A percentile compares a stretch with the other conserved stretches of the same genome.
Evolutionary conservation across 2,888 invertebrate genomes (phyloP).

Genomic region (Drosophila subsilvestris): DNA sequence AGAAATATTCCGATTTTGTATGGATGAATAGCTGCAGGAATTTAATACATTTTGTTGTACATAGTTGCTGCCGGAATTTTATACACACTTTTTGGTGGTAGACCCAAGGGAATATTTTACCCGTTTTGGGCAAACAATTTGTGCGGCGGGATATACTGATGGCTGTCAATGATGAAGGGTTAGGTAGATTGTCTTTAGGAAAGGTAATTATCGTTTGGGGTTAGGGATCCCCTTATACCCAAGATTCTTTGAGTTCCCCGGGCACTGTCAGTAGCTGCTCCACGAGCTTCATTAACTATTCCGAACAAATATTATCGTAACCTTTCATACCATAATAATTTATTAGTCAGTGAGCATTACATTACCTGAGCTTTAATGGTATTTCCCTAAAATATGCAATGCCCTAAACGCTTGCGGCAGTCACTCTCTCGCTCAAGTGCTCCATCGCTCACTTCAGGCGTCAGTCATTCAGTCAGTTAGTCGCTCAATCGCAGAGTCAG

Average conservation of each 20-base stretch:
- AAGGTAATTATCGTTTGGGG: background rate
- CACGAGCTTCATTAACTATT: background rate
- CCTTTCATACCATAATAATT: constrained; percentile 27
- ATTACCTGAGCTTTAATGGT: background rate
- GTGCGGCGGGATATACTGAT: background rate
- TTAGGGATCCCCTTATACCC: background rate
- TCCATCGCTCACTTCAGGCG: constrained; percentile 22
- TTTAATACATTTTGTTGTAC: too few species aligned
- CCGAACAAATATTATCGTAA: background rate
- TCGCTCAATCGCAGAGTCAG: constrained; percentile 12
- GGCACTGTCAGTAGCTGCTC: background rate
- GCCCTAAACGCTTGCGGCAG: constrained; percentile 39
- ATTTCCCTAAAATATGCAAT: constrained; percentile 33
- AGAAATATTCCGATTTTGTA: too few species aligned
- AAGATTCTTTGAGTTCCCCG: background rate
- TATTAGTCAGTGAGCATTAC: constrained; percentile 37
- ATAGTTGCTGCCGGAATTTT: background rate
- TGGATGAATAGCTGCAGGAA: too few species aligned
- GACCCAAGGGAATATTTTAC: background rate
- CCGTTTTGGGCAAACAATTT: background rate
- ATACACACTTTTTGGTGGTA: background rate
- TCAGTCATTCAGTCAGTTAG: constrained; percentile 34
- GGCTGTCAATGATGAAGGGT: background rate
- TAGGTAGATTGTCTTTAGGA: background rate
- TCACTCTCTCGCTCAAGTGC: constrained; percentile 17